Base-by-base conservation (phyloP, 2,888 invertebrate species). In the Lottia gigantea region DNA sequence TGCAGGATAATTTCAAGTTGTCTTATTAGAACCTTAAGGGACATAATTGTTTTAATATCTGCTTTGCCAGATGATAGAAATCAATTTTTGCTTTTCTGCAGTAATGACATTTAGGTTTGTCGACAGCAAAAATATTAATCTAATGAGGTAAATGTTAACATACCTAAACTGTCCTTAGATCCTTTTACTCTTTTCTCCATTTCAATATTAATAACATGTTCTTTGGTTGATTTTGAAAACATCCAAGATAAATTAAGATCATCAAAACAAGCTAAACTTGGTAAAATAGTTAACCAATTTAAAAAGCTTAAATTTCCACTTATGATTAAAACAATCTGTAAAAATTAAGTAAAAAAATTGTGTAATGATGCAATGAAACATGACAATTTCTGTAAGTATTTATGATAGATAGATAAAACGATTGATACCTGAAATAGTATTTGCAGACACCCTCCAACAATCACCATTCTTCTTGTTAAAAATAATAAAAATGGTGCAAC, bases 221-320 rank as follows among this genome's bases (percentile, higher is more conserved):
- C 19, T 55, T 55, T 55, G 23, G 23, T 23, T 3, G 55, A 7
- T 15, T 66, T 55, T 15, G 81, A 76, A 67, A 88, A 88, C 76
- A 88, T 75, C 82, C 85, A 85, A 7, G 79, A 70, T 16, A 83
- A 64, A 70, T 82, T 81, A 16, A 76, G 74, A 78, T 89, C 89
- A 78, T 89, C 89, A 80, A 88, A 88, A 74, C 88, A 88, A 0
- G 86, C 86, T n/a, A 89, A 76, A 66, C 82, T 82, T 2, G 89
- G 89, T 16, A 88, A 73, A 46, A 89, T 90, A 4, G 89, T 89
- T 62, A 89, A 78, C 89, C 89, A 89, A 81, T 89, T 89, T 47
- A 89, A 84, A 76, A 89, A 89, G 72, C 89, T 89, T 40, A 89
- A 78, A 73, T 89, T 89, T 0, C 89, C 89, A 78, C 88, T 88